Base-by-base conservation (phyloP, 2,797 vertebrate species). In the Oryzias sinensis region DNA sequence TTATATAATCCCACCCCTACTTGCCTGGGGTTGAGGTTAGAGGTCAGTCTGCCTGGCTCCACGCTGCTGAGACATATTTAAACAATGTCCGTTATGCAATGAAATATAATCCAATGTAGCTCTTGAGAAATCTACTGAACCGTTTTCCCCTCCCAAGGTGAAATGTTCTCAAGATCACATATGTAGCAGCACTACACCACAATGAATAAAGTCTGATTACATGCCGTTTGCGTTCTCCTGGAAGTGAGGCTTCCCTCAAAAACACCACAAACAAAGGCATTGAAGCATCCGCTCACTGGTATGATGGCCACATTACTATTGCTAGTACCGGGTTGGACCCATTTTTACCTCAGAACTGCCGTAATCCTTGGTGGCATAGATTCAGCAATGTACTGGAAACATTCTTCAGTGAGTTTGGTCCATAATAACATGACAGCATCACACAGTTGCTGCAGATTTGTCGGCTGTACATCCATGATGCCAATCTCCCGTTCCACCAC, bases 31-130 rank as follows among this genome's bases (percentile, higher is more conserved):
- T n/a, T 37, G 22, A 43, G 42, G 56, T 33, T 51, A 1, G n/a
- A n/a, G 54, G 42, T 62, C n/a, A 45, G 49, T 25, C 50, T 33
- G 25, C 25, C 0, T 2, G 20, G 42, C 53, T 62, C 33, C 56
- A 7, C 22, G 53, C 62, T 54, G 58, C 27, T 15, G 20, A 42
- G 20, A 44, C 14, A 42, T 45, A 52, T 40, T n/a, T 54, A 71
- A 76, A 65, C 75, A 70, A 49, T 54, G 43, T 3, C 48, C 33
- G 37, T 79, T 75, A 63, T 29, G n/a, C 43, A 70, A 58, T 60
- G 61, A 55, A 80, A 62, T 44, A 24, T 37, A 56, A 77, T 67
- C 74, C 43, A 22, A 14, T 33, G 17, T 25, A 53, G 53, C 42
- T 41, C 33, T 37, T 48, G 41, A 33, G 50, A 52, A 70, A 43